Base-by-base conservation (phyloP, 1,140 invertebrate species). In the Chlorops oryzae region DNA sequence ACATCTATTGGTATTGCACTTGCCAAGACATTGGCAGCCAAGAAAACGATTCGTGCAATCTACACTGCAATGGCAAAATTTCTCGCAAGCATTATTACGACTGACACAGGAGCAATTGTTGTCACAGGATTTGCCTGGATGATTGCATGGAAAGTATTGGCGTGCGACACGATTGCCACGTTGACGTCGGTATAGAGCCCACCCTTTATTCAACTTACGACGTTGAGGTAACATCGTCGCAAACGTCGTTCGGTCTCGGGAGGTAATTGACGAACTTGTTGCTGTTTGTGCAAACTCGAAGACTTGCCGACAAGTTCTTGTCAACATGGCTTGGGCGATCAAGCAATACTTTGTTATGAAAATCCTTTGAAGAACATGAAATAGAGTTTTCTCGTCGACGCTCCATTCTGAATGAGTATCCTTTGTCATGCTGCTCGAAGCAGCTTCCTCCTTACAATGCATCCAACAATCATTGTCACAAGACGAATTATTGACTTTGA, bases 1-100 rank as follows among this genome's bases (percentile, higher is more conserved):
- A 67, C 96, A 99, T 73, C 97, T 94, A 73, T 98, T 98, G 0
- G 95, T 98, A 69, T 97, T 97, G 75, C 96, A 99, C 67, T 96
- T 90, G 10, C 94, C 94, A 71, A 96, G 96, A 73, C 96, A 99
- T 2, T 94, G 82, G 72, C 96, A 99, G 1, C 96, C 96, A 1
- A 95, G 95, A 73, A 99, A 99, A 20, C 95, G 81, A 76, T 97
- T 96, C 65, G 93, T 90, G 72, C 93, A 98, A 63, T 97, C 93
- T 50, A 83, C 85, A 65, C 87, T 93, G 69, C 96, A 98, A 57
- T 94, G 90, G 65, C 96, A 98, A 74, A 94, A 98, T 71, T 98
- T 98, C 73, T 98, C 95, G 70, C 95, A 98, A 73, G 97, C 98
- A 73, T 96, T 98, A 63, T 93, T 88, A 0, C 90, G 86, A 58